A percentile compares a stretch with the other conserved stretches of the same genome.
Conservation (phyloP, 2,888 invertebrate genomes). For the Fragum whitleyi region DNA sequence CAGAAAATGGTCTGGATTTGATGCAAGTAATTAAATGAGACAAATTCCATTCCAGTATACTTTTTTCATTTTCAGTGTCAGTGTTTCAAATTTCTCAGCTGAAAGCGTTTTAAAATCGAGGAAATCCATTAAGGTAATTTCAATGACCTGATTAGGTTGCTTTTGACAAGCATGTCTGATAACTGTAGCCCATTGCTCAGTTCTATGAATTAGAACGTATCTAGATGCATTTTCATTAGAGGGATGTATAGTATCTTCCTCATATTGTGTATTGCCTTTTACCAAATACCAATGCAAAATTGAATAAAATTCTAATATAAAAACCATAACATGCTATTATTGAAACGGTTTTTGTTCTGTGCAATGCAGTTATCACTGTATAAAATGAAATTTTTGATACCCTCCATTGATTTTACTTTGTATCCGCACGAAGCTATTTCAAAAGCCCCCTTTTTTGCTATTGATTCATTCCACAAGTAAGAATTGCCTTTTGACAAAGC, state of each 20-base stretch:
- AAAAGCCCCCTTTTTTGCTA: constrained; percentile 37
- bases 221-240: constrained; percentile 25
- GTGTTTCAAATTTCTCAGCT: constrained; percentile 20
- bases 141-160: constrained; percentile 15
- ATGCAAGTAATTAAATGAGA: background rate
- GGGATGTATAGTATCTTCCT: constrained; percentile 31
- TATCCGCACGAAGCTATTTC: constrained; percentile 46
- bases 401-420: background rate
- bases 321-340: constrained; percentile 46
- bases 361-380: constrained; percentile 44
- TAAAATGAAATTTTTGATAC: constrained; percentile 39
- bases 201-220: constrained; percentile 9
- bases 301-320: constrained; percentile 29
- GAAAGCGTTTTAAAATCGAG: background rate
- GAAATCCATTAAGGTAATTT: constrained; percentile 15
- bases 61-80: constrained; percentile 32
- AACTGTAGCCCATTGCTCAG: constrained; percentile 23
- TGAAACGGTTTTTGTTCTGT: constrained; percentile 51
- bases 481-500: constrained; percentile 30
- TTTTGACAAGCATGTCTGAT: background rate
- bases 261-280: constrained; percentile 47
- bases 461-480: constrained; percentile 50
- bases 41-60: constrained; percentile 36
- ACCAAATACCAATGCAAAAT: constrained; percentile 42
- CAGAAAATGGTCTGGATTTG: constrained; percentile 28